A percentile compares a stretch with the other conserved stretches of the same genome.
Evolutionary conservation across 1,140 invertebrate genomes (phyloP).

Genomic region (Mesaphorura yosii): DNA sequence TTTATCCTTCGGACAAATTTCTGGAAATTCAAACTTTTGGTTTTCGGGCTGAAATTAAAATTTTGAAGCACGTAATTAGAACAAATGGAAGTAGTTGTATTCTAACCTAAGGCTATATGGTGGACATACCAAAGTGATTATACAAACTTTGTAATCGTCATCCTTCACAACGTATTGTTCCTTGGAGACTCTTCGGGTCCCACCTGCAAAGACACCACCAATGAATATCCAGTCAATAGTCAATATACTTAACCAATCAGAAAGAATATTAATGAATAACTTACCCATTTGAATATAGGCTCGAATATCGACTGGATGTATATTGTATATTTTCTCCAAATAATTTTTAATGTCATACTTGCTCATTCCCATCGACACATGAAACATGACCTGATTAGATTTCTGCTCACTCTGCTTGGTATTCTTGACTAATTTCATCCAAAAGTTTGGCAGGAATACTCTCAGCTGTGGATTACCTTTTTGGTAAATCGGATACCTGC

Average conservation of each 20-base stretch:
- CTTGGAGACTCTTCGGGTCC: slow-evolving; percentile 31
- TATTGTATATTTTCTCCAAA: slow-evolving; percentile 84
- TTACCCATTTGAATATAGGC: slow-evolving; percentile 57
- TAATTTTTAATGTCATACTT: slow-evolving; percentile 79
- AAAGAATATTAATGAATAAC: not conserved
- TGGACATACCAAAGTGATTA: slow-evolving; percentile 65
- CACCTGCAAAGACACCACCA: slow-evolving; percentile 31
- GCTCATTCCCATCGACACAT: slow-evolving; percentile 74
- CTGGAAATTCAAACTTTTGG: slow-evolving; percentile 35
- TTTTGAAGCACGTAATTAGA: not conserved
- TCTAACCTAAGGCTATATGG: too few species aligned
- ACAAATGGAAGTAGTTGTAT: slow-evolving; percentile 5
- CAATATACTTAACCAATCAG: not conserved
- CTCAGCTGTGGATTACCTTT: slow-evolving; percentile 78
- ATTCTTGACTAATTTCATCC: slow-evolving; percentile 72
- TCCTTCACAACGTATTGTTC: slow-evolving; percentile 56
- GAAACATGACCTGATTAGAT: slow-evolving; percentile 67
- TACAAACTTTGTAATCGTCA: slow-evolving; percentile 72
- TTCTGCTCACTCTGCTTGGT: slow-evolving; percentile 34
- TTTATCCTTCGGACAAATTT: slow-evolving; percentile 35
- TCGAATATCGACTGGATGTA: slow-evolving; percentile 58
- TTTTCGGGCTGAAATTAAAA: slow-evolving; percentile 31
- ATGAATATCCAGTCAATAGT: not conserved
- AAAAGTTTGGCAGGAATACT: slow-evolving; percentile 84
- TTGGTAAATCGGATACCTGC: slow-evolving; percentile 74